Evolutionary conservation across 2,113 vertebrate genomes (phyloP), one percentile per base, ranked within the genome.

Genomic region (Anoplopoma fimbria): DNA sequence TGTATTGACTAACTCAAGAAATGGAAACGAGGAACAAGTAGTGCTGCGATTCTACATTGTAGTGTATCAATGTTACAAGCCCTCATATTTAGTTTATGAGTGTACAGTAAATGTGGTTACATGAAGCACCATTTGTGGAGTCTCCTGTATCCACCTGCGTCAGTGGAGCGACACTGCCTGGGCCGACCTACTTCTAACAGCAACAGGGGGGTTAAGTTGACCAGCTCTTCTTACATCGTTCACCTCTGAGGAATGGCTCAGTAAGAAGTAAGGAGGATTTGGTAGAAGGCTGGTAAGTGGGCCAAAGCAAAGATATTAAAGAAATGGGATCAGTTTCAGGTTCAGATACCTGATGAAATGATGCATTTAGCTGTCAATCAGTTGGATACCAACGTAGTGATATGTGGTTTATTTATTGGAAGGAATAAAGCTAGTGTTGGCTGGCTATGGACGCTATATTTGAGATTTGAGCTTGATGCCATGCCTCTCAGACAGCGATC

Each of bases 211-310:
- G 65, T 47, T 63, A 55, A 57, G 45, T 0, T 38, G 8, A 72
- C 0, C 75, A 69, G 75, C 83, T 92, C 88, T 61, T 69, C 78
- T 95, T 95, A 93, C 94, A 93, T 57, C 10, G 63, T 82, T 91
- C 83, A 86, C 85, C 86, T 80, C 83, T 62, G 47, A 87, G 90
- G 88, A 93, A 94, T 92, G 90, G 51, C 72, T 9, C 27, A 21
- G 69, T 73, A 51, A 79, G 57, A 65, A 62, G 68, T n/a, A 61
- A 84, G 82, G 47, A 61, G 63, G 61, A 55, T 82, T 75, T 55
- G 53, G 34, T 6, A 67, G 34, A 40, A 68, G 64, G 75, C 23
- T 45, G 57, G 58, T 40, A 7, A 76, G 45, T 31, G 34, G 34
- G 70, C 57, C 72, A 89, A 77, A 75, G 77, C 74, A 77, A 71